Conservation (phyloP, 92 coral and sea anemone species). For the Actinernus sp. region DNA sequence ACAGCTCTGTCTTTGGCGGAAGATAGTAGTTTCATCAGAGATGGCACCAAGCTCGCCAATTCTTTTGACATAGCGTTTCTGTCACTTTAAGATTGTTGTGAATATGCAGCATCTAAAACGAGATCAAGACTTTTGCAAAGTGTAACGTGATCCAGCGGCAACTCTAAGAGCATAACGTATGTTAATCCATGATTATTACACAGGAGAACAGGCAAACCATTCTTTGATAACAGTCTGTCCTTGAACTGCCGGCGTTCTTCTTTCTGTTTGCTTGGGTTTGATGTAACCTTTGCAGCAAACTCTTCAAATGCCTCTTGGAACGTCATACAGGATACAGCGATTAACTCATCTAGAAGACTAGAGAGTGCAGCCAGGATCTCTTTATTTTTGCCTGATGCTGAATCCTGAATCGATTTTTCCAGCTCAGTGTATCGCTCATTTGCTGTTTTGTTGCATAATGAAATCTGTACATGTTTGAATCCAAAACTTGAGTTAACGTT, state of each 20-base stretch:
- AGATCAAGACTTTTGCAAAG: too few species aligned
- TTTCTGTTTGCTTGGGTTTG: conserved; percentile 8
- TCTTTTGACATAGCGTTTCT: too few species aligned
- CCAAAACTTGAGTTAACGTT: conserved; percentile 20
- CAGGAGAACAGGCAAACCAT: conserved; percentile 43
- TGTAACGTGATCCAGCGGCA: too few species aligned
- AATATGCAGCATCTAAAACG: too few species aligned
- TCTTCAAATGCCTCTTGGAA: conserved; percentile 24
- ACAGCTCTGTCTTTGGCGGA: too few species aligned
- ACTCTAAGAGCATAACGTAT: too few species aligned
- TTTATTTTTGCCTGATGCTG: background rate
- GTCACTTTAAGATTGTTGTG: too few species aligned
- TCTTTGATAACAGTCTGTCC: conserved; percentile 24
- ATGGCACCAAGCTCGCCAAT: too few species aligned
- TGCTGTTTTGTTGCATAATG: conserved; percentile 49
- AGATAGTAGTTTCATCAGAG: too few species aligned
- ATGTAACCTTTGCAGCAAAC: conserved; percentile 15
- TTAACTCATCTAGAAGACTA: conserved; percentile 22
- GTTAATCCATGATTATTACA: conserved; percentile 18
- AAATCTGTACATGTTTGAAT: conserved; percentile 32
- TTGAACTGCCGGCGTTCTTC: conserved; percentile 37
- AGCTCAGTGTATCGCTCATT: conserved; percentile 8
- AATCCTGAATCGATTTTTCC: background rate
- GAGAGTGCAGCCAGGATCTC: conserved; percentile 1
- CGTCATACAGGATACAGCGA: background rate